Evolutionary conservation across 2,797 vertebrate species (phyloP).

Genomic region (Danio albolineatus): DNA sequence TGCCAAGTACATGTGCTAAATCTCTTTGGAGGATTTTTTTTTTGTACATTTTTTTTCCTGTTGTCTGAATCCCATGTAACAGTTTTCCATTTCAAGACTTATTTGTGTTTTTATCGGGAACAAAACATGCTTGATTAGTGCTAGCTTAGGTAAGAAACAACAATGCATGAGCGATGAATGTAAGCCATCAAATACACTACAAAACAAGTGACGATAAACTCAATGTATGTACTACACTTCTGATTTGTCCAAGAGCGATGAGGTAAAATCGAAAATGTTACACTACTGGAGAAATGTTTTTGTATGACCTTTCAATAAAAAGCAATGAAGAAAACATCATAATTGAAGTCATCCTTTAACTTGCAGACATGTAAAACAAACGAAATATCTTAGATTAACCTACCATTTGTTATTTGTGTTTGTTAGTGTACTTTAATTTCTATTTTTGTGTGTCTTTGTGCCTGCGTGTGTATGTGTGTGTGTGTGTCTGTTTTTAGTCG

Average conservation of each 20-base stretch:
- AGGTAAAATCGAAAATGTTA: background rate
- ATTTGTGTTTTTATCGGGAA: background rate
- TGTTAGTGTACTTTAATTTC: slow-evolving; percentile 33
- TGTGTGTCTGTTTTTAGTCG: slow-evolving; percentile 53
- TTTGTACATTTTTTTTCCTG: background rate
- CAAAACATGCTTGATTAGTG: background rate
- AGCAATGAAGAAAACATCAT: background rate
- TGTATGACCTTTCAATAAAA: slow-evolving; percentile 43
- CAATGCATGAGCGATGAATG: background rate
- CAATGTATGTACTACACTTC: background rate
- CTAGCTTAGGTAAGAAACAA: background rate
- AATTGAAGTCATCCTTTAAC: background rate
- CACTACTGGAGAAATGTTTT: slow-evolving; percentile 8
- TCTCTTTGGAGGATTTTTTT: background rate
- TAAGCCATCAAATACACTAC: background rate
- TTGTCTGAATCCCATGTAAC: background rate
- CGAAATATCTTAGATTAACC: background rate
- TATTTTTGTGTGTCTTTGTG: slow-evolving; percentile 25
- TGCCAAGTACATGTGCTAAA: slow-evolving; percentile 21
- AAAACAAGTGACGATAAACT: background rate
- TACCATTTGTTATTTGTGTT: slow-evolving; percentile 2
- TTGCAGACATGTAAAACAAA: slow-evolving; percentile 10
- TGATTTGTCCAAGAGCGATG: background rate
- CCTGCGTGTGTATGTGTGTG: slow-evolving; percentile 13
- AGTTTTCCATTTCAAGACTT: background rate